Conservation (phyloP, 1,140 invertebrate genomes). For the Laodelphax striatellus region DNA sequence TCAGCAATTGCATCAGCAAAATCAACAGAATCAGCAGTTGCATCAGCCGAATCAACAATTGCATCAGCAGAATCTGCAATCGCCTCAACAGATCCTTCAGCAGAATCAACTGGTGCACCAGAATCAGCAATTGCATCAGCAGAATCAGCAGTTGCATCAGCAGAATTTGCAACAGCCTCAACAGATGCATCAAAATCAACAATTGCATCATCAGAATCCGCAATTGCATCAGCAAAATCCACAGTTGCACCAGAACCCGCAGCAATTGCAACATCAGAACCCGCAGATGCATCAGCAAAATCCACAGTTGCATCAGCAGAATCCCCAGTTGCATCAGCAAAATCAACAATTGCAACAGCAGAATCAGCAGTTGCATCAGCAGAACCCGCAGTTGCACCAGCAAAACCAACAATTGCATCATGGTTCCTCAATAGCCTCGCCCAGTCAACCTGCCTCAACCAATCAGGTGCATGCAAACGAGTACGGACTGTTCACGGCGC, state of each 20-base stretch:
- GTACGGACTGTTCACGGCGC: background rate
- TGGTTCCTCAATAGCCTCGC: no score
- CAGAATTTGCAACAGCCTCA: background rate
- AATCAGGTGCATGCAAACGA: no score
- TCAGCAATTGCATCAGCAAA: constrained; percentile 31
- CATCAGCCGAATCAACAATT: constrained; percentile 21
- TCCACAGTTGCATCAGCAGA: background rate
- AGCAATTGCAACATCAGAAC: background rate
- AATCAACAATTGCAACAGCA: no score
- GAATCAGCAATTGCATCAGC: background rate
- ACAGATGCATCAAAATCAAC: background rate
- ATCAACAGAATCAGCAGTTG: constrained; percentile 21
- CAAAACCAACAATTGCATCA: no score
- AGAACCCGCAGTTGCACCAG: background rate
- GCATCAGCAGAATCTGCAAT: background rate
- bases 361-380: no score
- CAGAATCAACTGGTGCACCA: background rate
- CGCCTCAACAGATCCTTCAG: no score
- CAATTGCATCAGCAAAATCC: background rate
- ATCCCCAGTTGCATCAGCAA: no score
- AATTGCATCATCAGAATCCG: background rate
- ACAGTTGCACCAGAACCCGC: background rate
- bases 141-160: background rate
- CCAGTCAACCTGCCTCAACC: background rate
- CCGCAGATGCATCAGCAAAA: background rate